A percentile compares a stretch with the other conserved stretches of the same genome.
These are phyloP conservation scores for Chlamydotis undulata DNA, from an alignment of 2,113 vertebrate species.

Conservation along the genomic window DNA sequence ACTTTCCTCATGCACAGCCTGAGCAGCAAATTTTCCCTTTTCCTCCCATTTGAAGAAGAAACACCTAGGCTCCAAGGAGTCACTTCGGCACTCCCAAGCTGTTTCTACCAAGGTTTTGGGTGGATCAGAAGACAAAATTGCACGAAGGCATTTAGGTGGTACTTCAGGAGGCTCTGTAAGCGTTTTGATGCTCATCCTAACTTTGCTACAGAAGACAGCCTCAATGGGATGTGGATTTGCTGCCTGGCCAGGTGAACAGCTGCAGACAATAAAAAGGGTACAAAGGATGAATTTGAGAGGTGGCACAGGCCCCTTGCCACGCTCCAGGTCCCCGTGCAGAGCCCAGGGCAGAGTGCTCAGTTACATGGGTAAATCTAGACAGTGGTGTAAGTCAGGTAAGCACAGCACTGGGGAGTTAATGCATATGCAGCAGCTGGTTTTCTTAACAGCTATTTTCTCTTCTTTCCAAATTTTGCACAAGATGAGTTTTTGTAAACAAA, in stretches of 20 bases:
- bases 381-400: not conserved
- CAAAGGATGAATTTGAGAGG: not conserved
- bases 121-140: not conserved
- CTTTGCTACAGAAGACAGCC: not conserved
- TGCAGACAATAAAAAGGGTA: not conserved
- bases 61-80: not conserved
- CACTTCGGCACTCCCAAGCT: fast-evolving
- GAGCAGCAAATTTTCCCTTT: not conserved
- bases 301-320: not conserved
- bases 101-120: not conserved
- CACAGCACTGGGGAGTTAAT: not conserved
- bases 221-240: not conserved
- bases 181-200: not conserved
- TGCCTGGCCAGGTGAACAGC: not conserved
- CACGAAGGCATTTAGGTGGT: fast-evolving
- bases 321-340: fast-evolving
- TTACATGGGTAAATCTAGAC: not conserved
- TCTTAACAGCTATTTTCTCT: not conserved
- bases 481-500: not conserved
- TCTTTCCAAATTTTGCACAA: not conserved
- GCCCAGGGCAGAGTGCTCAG: not conserved
- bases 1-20: not conserved
- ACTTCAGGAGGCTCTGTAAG: not conserved
- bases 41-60: not conserved
- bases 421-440: not conserved